Percentiles rank a stretch among this genome's conserved stretches.
These are phyloP conservation scores for Ceratina calcarata DNA, from an alignment of 1,140 invertebrate species.

Conservation along the genomic window DNA sequence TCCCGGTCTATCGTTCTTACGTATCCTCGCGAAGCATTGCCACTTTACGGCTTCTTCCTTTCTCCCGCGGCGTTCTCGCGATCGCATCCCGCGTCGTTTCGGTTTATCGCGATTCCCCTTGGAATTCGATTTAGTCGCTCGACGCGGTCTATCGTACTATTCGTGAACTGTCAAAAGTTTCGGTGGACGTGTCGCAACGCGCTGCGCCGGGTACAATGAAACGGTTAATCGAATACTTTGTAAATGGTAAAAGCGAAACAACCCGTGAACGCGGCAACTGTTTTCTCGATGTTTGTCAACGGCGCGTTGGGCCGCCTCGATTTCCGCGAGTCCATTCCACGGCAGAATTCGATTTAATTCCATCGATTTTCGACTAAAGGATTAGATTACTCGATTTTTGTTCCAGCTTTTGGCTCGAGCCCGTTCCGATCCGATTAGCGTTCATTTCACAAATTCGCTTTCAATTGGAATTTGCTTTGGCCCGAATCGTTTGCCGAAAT, in stretches of 20 bases:
- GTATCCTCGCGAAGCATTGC: conserved; percentile 31
- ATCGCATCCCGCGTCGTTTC: too few species aligned
- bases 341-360: conserved; percentile 45
- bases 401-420: conserved; percentile 46
- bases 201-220: not conserved
- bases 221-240: not conserved
- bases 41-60: conserved; percentile 48
- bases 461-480: conserved; percentile 31
- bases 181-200: not conserved
- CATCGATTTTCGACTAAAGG: conserved; percentile 56
- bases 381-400: conserved; percentile 61
- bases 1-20: conserved; percentile 50
- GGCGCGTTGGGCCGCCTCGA: conserved; percentile 22
- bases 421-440: conserved; percentile 44
- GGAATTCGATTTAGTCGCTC: not conserved
- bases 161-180: too few species aligned
- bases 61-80: not conserved
- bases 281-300: conserved; percentile 14
- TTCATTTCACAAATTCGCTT: conserved; percentile 47
- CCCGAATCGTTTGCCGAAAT: conserved; percentile 15
- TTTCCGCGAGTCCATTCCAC: conserved; percentile 28
- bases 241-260: not conserved
- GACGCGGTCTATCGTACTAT: too few species aligned
- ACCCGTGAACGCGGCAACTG: not conserved
- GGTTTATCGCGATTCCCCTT: not conserved